Conservation (phyloP, 2,888 invertebrate species). For the Rhamphomyia laevipes region DNA sequence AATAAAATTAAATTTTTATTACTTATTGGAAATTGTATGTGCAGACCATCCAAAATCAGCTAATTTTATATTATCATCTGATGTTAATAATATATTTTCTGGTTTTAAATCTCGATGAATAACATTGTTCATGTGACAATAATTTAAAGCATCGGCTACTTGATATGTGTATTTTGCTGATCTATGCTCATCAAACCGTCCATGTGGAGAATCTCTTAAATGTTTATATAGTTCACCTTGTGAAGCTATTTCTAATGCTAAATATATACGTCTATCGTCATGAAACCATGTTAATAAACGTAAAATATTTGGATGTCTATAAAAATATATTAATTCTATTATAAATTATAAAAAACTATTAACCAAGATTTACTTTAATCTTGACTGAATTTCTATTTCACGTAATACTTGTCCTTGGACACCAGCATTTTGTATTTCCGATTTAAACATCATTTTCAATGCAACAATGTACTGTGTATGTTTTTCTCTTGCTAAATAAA, state of each 20-base stretch:
- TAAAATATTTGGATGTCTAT: conserved; percentile 82
- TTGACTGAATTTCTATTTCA: conserved; percentile 88
- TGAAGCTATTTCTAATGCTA: conserved; percentile 80
- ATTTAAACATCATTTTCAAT: conserved; percentile 70
- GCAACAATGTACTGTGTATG: conserved; percentile 63
- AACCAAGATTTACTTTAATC: conserved; percentile 46
- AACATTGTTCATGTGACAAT: conserved; percentile 77
- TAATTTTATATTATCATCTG: conserved; percentile 67
- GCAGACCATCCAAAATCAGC: conserved; percentile 96
- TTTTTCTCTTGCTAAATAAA: conserved; percentile 77
- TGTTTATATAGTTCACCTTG: conserved; percentile 76
- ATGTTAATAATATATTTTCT: conserved; percentile 73
- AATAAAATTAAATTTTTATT: conserved; percentile 17
- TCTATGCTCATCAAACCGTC: conserved; percentile 51
- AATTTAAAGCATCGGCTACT: conserved; percentile 76
- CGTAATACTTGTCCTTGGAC: conserved; percentile 75
- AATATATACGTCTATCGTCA: conserved; percentile 72
- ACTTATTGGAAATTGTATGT: conserved; percentile 71
- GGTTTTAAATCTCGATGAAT: conserved; percentile 91
- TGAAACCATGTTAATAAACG: conserved; percentile 80
- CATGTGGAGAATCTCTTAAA: conserved; percentile 50
- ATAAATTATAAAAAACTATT: too few relatives aligned
- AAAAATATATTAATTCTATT: conserved; percentile 16
- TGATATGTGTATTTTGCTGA: conserved; percentile 79
- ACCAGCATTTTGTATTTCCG: conserved; percentile 60